Evolutionary conservation across 2,888 invertebrate genomes (phyloP), one percentile per base, ranked within the genome.

Genomic region (Lochmaea capreae): DNA sequence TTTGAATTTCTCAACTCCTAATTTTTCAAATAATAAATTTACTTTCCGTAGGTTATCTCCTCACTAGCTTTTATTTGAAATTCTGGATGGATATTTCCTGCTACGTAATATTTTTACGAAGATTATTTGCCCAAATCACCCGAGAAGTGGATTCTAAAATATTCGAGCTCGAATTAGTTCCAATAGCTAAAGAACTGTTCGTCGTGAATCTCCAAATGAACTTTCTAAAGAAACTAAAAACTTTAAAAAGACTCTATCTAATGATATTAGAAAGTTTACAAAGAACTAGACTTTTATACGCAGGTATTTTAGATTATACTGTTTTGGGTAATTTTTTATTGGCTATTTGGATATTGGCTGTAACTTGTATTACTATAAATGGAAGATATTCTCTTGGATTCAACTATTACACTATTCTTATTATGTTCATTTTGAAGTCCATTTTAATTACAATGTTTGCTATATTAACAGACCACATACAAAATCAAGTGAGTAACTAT

Each of bases 211-310:
- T 42, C 18, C 58, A 74, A 49, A 14, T 70, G 3, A 18, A 46
- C n/a, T 78, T 78, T 33, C 11, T 67, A n/a, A 71, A 54, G 10
- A 74, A 73, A 65, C n/a, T 78, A 52, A 67, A 65, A 46, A 69
- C 70, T 3, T 65, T 75, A 11, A 67, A 73, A 39, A 73, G 74
- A 43, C 67, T 76, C 1, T 78, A 78, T 71, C 57, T 75, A 52
- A 63, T 69, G 1, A 65, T 75, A 49, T n/a, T 77, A 42, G 62
- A 65, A 3, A 77, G 76, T 65, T 67, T 76, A 10, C 65, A 73
- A 18, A 67, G 76, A 49, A 73, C 63, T 1, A 76, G 65, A 57
- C 22, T 16, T 18, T 26, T 57, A n/a, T 58, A 57, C 2, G 49
- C 12, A 0, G 22, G 63, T 14, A 10, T 63, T 11, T 39, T 74